phyloP scores from a whole-genome alignment of 2,888 invertebrate genomes.

The Cerastis rubricosa region DNA sequence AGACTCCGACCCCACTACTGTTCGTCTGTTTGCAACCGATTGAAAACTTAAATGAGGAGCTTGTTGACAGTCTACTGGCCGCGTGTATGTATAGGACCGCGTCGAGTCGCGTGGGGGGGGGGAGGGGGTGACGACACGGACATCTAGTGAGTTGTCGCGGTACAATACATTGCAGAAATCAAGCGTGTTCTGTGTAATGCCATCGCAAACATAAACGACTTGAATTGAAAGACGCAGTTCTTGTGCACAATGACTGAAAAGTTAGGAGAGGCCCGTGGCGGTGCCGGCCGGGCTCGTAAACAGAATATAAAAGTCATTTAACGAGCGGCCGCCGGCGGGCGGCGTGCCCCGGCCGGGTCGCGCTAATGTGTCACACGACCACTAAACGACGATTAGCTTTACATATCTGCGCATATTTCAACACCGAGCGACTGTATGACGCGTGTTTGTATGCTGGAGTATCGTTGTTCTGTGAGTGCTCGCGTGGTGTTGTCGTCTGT shows the following conservation, averaged over 20 bases:
- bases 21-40: background rate
- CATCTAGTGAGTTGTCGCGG: background rate
- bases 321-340: conserved; percentile 11
- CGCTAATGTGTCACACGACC: conserved; percentile 15
- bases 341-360: background rate
- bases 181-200: background rate
- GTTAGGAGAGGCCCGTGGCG: background rate
- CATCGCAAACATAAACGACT: background rate
- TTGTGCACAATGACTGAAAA: background rate
- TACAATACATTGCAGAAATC: background rate
- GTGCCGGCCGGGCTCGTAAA: conserved; percentile 16
- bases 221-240: background rate
- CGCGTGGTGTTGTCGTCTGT: background rate
- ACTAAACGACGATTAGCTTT: conserved; percentile 24
- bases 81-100: conserved; percentile 9
- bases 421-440: background rate
- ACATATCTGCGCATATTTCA: background rate
- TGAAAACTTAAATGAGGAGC: conserved; percentile 6
- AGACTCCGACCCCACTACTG: too few relatives aligned
- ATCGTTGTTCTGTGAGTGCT: background rate
- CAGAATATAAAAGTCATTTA: conserved; percentile 22
- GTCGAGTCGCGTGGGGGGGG: too few relatives aligned
- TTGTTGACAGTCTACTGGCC: conserved; percentile 6
- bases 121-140: background rate
- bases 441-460: background rate